Percentiles rank a stretch among this genome's conserved stretches.
These are phyloP conservation scores for Coracias cyanogaster DNA, from an alignment of 2,797 vertebrate genomes.

Conservation along the genomic window DNA sequence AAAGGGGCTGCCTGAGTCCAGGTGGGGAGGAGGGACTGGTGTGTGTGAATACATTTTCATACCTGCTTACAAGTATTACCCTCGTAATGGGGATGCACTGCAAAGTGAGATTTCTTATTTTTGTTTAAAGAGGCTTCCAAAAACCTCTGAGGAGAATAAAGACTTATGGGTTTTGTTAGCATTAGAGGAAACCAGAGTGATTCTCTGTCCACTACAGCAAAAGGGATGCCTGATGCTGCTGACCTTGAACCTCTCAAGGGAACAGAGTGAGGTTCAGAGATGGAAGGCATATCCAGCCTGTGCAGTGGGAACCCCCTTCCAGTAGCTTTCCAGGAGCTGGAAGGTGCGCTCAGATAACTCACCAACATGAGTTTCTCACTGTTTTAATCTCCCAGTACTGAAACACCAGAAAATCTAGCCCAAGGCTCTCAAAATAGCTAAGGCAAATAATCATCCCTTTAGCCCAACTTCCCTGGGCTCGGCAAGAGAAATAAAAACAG, in stretches of 20 bases:
- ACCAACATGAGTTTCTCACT: background rate
- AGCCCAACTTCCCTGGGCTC: background rate
- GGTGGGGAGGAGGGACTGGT: background rate
- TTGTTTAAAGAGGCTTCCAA: background rate
- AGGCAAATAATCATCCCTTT: background rate
- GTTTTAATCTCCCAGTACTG: background rate
- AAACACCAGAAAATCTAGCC: background rate
- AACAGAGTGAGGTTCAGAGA: background rate
- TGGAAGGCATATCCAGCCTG: background rate
- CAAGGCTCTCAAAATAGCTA: background rate
- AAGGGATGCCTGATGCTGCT: background rate
- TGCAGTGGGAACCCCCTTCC: background rate
- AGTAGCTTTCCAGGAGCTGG: background rate
- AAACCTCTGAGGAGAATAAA: background rate
- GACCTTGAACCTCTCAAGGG: background rate
- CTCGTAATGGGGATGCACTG: background rate
- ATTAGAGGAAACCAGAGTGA: background rate
- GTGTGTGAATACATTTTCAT: background rate
- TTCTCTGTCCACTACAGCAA: background rate
- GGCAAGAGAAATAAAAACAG: background rate
- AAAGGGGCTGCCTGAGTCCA: background rate
- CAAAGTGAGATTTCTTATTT: background rate
- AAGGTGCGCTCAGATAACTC: background rate
- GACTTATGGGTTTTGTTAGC: background rate
- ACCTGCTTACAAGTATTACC: background rate